phyloP scores from a whole-genome alignment of 2,888 invertebrate species.

The Eugnorisma glareosa region DNA sequence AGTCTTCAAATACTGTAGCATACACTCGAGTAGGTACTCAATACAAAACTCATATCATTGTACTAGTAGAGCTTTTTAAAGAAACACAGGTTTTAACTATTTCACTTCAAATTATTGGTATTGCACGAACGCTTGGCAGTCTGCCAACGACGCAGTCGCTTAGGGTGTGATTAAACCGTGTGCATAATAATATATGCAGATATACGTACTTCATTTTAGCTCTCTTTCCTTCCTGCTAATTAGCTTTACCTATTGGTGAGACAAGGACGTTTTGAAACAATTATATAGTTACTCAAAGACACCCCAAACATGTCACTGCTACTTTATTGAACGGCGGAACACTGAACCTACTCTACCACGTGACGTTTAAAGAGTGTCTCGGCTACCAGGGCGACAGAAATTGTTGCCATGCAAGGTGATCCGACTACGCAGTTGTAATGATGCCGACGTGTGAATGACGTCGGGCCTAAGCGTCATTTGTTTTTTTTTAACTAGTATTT shows the following conservation, averaged over 20 bases:
- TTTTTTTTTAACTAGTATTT: not conserved
- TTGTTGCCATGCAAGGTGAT: not conserved
- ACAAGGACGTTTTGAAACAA: constrained; percentile 16
- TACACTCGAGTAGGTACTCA: not conserved
- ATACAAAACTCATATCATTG: not conserved
- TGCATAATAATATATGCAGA: not conserved
- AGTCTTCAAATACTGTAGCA: not conserved
- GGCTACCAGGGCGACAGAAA: not conserved
- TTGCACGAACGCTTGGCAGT: constrained; percentile 9
- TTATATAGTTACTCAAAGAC: not conserved
- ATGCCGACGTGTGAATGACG: not conserved
- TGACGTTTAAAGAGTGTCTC: not conserved
- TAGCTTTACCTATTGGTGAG: not conserved
- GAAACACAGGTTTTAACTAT: not conserved
- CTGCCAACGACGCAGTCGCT: not conserved
- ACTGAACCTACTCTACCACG: constrained; percentile 14
- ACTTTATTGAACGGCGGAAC: not conserved
- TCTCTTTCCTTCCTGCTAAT: constrained; percentile 10
- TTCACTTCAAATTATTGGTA: not conserved
- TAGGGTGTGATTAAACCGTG: not conserved
- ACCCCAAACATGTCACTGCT: not conserved
- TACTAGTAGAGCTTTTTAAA: not conserved
- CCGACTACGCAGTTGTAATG: not conserved
- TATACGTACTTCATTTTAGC: not conserved
- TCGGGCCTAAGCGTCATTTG: not conserved